phyloP scores from a whole-genome alignment of 2,888 invertebrate genomes.

The Ochropacha duplaris region DNA sequence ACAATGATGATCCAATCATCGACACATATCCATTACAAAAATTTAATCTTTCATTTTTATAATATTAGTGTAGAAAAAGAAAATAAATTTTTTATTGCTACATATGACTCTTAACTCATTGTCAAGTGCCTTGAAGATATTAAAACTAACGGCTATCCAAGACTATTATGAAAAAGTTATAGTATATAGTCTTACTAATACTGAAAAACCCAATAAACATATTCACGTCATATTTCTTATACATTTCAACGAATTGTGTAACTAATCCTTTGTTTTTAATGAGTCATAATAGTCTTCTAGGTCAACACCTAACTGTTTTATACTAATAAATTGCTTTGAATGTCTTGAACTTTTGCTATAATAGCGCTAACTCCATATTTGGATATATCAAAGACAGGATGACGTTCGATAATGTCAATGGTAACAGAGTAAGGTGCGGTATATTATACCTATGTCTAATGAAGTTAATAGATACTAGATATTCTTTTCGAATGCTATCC shows the following conservation, averaged over 20 bases:
- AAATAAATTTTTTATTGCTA: no score
- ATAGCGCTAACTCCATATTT: neutral
- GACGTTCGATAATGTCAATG: neutral
- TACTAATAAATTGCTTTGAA: neutral
- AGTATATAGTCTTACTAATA: neutral
- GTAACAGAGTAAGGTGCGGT: neutral
- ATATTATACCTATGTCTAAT: neutral
- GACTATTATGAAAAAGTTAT: neutral
- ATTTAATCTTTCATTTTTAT: no score
- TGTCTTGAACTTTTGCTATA: neutral
- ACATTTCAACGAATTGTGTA: neutral
- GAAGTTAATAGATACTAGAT: no score
- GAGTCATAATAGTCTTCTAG: neutral
- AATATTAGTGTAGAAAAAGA: no score
- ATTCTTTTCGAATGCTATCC: no score
- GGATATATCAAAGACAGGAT: neutral
- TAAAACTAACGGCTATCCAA: neutral
- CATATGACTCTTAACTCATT: no score
- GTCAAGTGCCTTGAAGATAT: neutral
- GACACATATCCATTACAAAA: no score
- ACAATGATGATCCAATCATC: no score
- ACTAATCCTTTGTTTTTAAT: neutral
- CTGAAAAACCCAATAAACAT: neutral
- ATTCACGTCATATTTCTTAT: neutral
- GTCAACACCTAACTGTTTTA: neutral